Base-by-base conservation (phyloP, 2,797 vertebrate genomes). In the Helicolenus hilgendorfi region DNA sequence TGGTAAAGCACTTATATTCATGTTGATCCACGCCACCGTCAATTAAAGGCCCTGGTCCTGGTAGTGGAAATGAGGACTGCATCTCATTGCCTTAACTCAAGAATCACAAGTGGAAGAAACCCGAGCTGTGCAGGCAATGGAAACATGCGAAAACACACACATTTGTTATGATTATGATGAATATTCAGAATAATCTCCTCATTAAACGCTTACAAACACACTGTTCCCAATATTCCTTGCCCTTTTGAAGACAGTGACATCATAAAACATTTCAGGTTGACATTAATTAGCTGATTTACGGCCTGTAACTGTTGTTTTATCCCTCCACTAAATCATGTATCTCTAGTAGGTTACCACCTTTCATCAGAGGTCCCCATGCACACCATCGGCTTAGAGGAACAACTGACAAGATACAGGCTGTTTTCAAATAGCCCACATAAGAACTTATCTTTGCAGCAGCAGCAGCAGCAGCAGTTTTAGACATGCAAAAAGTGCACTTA, bases 1-100 rank as follows among this genome's bases (percentile, higher is more conserved):
- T 93, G 93, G 79, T 89, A 93, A 94, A 95, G 73, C 72, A 87
- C 85, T 96, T 93, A 87, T 6, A 65, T 67, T 79, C 22, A 81
- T 45, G 83, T 77, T 82, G 86, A 89, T 85, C 81, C 38, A 36
- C 1, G 69, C 81, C 87, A 88, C 73, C 2, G 7, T 59, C 85
- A 77, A 92, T 93, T 89, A 92, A 69, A 68, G 85, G 83, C 71
- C 29, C 65, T 4, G 53, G 62, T 82, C 69, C 2, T 9, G 58
- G 24, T 69, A 41, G 29, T 85, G 85, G 80, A 91, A 90, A 91
- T 26, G 64, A 85, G 78, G 56, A 71, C 2, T 11, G 2, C 0
- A 62, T 83, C 89, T 84, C 38, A 4, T 2, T 85, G 67, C 76
- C 27, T 86, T 70, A 86, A 64, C 0, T 64, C 55, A 73, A 79